phyloP scores from a whole-genome alignment of 53 echinoderm and acorn worm genomes.

The Temnopleurus reevesii region DNA sequence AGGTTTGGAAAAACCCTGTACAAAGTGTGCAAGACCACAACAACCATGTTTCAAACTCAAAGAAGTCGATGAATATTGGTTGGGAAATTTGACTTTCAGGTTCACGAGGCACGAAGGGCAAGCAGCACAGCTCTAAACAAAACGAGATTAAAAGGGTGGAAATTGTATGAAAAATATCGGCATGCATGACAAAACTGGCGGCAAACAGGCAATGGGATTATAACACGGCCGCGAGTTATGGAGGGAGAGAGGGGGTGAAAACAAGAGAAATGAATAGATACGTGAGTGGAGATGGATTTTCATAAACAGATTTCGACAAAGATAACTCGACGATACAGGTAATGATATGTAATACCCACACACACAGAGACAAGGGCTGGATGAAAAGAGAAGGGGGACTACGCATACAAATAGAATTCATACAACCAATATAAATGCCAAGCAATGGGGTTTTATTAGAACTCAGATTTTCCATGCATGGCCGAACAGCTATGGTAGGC shows the following conservation, averaged over 20 bases:
- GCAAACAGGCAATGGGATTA: neutral
- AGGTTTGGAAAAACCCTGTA: neutral
- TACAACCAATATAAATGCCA: conserved; percentile 45
- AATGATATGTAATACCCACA: conserved; percentile 42
- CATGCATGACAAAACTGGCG: neutral
- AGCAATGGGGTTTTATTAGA: conserved; percentile 45
- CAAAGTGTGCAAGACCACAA: too few species aligned
- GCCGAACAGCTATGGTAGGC: conserved; percentile 50
- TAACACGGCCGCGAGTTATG: neutral
- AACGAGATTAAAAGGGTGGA: neutral
- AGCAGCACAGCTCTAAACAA: neutral
- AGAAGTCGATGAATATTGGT: neutral
- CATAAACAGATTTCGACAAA: conserved; percentile 29
- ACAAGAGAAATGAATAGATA: neutral
- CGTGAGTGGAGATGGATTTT: neutral
- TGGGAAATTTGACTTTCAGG: neutral
- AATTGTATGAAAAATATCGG: neutral
- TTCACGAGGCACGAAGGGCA: neutral
- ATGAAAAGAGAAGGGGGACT: neutral
- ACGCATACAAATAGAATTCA: conserved; percentile 43
- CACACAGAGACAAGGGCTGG: neutral
- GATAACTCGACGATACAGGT: conserved; percentile 26
- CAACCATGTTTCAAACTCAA: neutral
- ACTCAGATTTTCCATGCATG: conserved; percentile 60
- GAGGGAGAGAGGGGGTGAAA: neutral